These are phyloP conservation scores for Prietella phreatophila DNA, from an alignment of 2,113 vertebrate genomes.

Conservation along the genomic window DNA sequence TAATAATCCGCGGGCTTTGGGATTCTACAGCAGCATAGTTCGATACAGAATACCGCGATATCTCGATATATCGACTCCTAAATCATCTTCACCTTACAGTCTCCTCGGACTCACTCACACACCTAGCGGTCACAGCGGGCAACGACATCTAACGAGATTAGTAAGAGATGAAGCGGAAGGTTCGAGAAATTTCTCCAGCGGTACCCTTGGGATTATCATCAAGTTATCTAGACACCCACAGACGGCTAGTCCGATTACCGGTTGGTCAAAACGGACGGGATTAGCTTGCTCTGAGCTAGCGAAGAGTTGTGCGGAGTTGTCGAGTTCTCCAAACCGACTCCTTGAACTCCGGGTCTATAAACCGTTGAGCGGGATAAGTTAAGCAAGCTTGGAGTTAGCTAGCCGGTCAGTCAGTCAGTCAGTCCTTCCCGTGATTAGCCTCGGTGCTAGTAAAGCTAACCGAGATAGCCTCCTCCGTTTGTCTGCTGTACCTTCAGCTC, in stretches of 20 bases:
- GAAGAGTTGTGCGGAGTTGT: neutral
- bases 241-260: neutral
- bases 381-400: too few species aligned
- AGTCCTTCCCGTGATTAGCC: neutral
- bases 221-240: too few species aligned
- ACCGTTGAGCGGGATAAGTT: neutral
- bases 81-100: neutral
- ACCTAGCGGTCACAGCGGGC: neutral
- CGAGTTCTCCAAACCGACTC: neutral
- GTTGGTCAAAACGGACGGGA: neutral
- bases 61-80: neutral
- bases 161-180: too few species aligned
- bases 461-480: conserved; percentile 45
- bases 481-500: conserved; percentile 67
- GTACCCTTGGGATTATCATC: neutral
- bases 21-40: neutral
- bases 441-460: conserved; percentile 49
- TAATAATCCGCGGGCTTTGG: neutral
- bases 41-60: neutral
- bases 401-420: neutral
- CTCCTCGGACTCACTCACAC: neutral
- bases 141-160: too few species aligned
- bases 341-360: neutral
- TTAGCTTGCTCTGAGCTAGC: neutral
- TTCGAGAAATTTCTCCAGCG: neutral